Conservation (phyloP, 2,888 invertebrate genomes). For the Ischnus inquisitorius region DNA sequence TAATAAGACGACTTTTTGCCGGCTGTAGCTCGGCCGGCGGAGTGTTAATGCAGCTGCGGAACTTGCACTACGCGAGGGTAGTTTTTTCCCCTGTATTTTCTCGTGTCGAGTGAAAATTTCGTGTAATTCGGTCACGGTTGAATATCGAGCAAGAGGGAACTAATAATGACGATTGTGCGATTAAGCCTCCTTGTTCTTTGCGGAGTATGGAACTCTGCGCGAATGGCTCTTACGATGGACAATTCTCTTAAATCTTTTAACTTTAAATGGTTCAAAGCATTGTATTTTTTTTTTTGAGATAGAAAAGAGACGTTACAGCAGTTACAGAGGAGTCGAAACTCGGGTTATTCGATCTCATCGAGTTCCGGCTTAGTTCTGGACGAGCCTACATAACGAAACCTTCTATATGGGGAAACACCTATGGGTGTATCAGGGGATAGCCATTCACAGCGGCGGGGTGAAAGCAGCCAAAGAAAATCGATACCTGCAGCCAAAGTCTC, state of each 20-base stretch:
- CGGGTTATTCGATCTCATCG: background rate
- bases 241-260: too few species aligned
- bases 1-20: conserved; percentile 44
- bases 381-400: background rate
- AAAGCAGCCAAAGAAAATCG: conserved; percentile 60
- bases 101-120: background rate
- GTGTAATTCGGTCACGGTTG: conserved; percentile 28
- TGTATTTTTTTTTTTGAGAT: too few species aligned
- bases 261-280: too few species aligned
- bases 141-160: background rate
- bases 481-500: conserved; percentile 61
- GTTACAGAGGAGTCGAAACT: background rate
- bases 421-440: conserved; percentile 57
- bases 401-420: conserved; percentile 32
- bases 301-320: background rate
- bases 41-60: conserved; percentile 32
- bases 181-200: background rate
- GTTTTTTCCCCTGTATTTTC: background rate
- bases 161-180: conserved; percentile 18
- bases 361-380: background rate
- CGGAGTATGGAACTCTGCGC: background rate
- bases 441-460: conserved; percentile 39
- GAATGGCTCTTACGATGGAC: too few species aligned
- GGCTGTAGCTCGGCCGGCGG: background rate
- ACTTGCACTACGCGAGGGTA: conserved; percentile 9